Conservation (phyloP, 2,888 invertebrate species). For the Arctia plantaginis region DNA sequence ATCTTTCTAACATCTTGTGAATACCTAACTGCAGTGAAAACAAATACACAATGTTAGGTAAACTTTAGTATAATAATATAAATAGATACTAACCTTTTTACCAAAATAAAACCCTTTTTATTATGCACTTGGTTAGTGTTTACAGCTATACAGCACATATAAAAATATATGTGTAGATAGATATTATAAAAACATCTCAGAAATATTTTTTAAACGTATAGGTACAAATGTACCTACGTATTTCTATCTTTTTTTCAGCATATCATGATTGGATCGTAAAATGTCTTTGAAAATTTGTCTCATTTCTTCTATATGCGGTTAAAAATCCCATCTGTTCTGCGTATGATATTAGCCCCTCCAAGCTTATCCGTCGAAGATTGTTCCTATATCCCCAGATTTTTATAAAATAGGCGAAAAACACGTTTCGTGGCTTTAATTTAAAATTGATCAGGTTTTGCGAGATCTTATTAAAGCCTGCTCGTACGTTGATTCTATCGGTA, state of each 20-base stretch:
- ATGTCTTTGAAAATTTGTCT: slow-evolving; percentile 45
- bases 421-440: slow-evolving; percentile 87
- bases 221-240: neutral
- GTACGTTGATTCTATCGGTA: slow-evolving; percentile 66
- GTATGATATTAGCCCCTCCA: slow-evolving; percentile 65
- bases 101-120: neutral
- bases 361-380: slow-evolving; percentile 83
- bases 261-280: slow-evolving; percentile 40
- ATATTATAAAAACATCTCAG: too few species aligned
- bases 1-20: neutral
- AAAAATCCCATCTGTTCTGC: slow-evolving; percentile 62
- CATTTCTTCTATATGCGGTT: slow-evolving; percentile 55
- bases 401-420: slow-evolving; percentile 86
- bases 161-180: neutral
- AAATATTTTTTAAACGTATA: neutral
- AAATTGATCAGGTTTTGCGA: slow-evolving; percentile 85
- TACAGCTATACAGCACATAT: too few species aligned
- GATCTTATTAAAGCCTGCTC: slow-evolving; percentile 81
- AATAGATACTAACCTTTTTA: neutral
- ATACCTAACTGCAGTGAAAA: neutral
- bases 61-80: neutral
- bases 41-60: neutral
- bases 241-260: slow-evolving; percentile 21
- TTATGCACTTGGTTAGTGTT: neutral
- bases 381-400: slow-evolving; percentile 83